phyloP scores from a whole-genome alignment of 2,888 invertebrate genomes.

The Abscondita cerata region DNA sequence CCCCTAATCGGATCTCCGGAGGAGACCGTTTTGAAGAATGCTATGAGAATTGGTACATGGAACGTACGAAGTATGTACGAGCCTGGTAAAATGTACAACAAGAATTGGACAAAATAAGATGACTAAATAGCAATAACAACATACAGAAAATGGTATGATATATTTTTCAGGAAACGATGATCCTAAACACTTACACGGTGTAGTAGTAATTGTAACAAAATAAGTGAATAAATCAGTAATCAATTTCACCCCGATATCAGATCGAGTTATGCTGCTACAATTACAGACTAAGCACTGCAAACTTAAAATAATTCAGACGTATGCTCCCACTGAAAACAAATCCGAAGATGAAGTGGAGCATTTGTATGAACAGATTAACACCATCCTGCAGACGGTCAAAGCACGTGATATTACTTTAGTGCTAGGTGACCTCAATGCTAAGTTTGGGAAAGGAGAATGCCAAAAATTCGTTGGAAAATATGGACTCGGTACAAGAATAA shows the following conservation, averaged over 20 bases:
- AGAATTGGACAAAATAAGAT: background rate
- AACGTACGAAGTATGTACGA: no score
- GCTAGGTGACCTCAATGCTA: no score
- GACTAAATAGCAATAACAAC: background rate
- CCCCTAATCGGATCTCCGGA: no score
- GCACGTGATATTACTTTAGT: background rate
- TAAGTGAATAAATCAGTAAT: background rate
- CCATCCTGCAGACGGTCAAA: background rate
- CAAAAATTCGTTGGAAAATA: background rate
- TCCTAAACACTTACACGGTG: no score
- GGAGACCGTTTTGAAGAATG: background rate
- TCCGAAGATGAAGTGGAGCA: no score
- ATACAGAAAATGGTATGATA: background rate
- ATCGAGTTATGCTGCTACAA: background rate
- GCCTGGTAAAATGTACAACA: background rate
- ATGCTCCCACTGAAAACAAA: background rate
- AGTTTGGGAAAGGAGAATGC: background rate
- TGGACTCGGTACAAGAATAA: background rate
- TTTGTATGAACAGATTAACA: background rate
- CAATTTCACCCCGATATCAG: background rate
- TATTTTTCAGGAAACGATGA: no score
- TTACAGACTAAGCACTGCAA: background rate
- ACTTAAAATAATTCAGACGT: background rate
- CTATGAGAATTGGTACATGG: background rate
- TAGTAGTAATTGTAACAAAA: no score